Evolutionary conservation across 2,888 invertebrate genomes (phyloP).

Genomic region (Rhagonycha lutea): DNA sequence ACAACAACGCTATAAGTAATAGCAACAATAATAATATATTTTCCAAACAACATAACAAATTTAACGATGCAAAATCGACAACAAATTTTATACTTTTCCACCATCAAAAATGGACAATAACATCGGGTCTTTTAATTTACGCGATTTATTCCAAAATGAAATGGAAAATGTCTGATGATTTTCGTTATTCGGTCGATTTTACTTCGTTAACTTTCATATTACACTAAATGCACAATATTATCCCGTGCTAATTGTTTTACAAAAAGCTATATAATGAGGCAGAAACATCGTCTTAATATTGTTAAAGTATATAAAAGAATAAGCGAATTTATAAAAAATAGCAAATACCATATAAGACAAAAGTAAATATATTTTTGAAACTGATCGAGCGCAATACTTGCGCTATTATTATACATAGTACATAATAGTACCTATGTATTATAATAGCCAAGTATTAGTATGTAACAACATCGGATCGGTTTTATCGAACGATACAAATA

Average conservation of each 20-base stretch:
- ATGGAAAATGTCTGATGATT: background rate
- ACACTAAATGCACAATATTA: slow-evolving; percentile 25
- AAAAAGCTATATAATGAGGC: slow-evolving; percentile 26
- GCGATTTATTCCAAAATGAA: slow-evolving; percentile 3
- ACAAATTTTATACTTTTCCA: background rate
- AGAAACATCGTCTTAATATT: slow-evolving; percentile 15
- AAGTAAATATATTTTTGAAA: too few relatives aligned
- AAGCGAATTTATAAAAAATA: background rate
- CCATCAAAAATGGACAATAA: background rate
- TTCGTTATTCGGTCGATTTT: slow-evolving; percentile 15
- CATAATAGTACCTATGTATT: background rate
- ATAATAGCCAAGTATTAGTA: background rate
- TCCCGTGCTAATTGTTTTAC: slow-evolving; percentile 25
- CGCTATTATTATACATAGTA: too few relatives aligned
- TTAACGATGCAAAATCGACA: slow-evolving; percentile 52
- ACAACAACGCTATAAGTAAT: slow-evolving; percentile 51
- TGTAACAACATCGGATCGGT: background rate
- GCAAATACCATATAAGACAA: background rate
- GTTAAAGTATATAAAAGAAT: background rate
- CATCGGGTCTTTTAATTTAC: background rate
- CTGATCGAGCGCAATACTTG: too few relatives aligned
- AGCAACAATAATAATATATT: slow-evolving; percentile 55
- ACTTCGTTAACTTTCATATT: slow-evolving; percentile 23
- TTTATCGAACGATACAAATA: background rate
- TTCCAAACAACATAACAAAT: slow-evolving; percentile 51